Percentiles rank a stretch among this genome's conserved stretches.
phyloP scores from a whole-genome alignment of 2,888 invertebrate species.

The Apamea sordens region DNA sequence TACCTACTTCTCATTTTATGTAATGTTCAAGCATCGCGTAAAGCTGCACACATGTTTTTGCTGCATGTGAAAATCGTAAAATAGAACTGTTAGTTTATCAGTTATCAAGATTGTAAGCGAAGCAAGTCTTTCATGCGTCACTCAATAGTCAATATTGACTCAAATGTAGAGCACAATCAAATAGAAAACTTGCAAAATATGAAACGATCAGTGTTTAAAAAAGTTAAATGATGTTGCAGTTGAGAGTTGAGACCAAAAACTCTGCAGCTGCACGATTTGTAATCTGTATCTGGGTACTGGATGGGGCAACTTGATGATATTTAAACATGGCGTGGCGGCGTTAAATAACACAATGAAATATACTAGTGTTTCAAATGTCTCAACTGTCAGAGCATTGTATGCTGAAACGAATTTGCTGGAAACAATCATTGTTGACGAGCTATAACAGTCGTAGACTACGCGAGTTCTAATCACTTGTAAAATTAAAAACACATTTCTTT shows the following conservation, averaged over 20 bases:
- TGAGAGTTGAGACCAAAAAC: constrained; percentile 45
- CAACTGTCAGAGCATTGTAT: constrained; percentile 34
- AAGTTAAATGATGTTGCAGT: constrained; percentile 42
- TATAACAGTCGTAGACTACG: constrained; percentile 25
- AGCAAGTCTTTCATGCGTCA: constrained; percentile 58
- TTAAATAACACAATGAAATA: constrained; percentile 74
- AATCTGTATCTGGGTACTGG: constrained; percentile 65
- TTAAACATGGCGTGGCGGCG: constrained; percentile 76
- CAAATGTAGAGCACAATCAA: constrained; percentile 63
- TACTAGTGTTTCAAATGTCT: constrained; percentile 51
- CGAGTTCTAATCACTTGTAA: constrained; percentile 34
- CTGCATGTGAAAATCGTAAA: constrained; percentile 60
- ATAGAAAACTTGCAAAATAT: constrained; percentile 65
- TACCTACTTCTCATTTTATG: constrained; percentile 79
- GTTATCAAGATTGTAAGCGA: constrained; percentile 40
- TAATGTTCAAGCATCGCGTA: constrained; percentile 74
- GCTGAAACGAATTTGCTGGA: constrained; percentile 52
- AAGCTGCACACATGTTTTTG: constrained; percentile 69
- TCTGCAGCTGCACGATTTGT: constrained; percentile 54
- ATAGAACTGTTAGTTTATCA: constrained; percentile 30
- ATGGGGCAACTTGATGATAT: constrained; percentile 74
- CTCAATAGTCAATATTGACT: constrained; percentile 68
- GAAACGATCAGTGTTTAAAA: constrained; percentile 56
- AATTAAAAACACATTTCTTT: constrained; percentile 41
- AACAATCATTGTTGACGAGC: constrained; percentile 37